phyloP scores from a whole-genome alignment of 92 coral and sea anemone species.

The Muricea muricata region DNA sequence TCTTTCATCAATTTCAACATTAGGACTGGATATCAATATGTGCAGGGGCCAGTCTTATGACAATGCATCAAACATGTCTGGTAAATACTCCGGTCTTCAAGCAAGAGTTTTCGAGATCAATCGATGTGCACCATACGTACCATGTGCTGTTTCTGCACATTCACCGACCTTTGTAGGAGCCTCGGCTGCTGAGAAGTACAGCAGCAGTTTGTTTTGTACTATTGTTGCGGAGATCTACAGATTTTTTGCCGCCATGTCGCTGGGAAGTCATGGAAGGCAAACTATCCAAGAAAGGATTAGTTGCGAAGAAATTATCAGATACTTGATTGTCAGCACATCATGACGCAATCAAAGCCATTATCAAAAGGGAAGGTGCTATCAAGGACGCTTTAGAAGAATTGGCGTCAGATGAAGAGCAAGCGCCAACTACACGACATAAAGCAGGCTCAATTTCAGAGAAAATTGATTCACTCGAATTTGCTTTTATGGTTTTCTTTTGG shows the following conservation, averaged over 20 bases:
- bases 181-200: background rate
- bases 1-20: too few relatives aligned
- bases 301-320: too few relatives aligned
- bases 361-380: conserved; percentile 3
- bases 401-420: background rate
- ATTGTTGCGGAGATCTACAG: conserved; percentile 14
- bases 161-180: conserved; percentile 6
- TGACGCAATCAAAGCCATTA: too few relatives aligned
- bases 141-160: conserved; percentile 19
- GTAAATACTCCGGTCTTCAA: too few relatives aligned
- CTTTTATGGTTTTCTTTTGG: background rate
- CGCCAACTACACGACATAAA: background rate
- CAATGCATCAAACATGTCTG: too few relatives aligned
- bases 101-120: too few relatives aligned
- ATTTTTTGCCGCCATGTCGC: too few relatives aligned
- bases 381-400: background rate
- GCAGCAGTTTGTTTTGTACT: background rate
- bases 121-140: too few relatives aligned
- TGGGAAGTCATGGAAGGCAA: conserved; percentile 7
- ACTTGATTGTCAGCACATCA: too few relatives aligned
- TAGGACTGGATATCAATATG: too few relatives aligned
- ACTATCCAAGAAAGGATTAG: conserved; percentile 13
- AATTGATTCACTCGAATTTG: too few relatives aligned
- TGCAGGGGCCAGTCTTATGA: too few relatives aligned
- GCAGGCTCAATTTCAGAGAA: background rate